phyloP scores from a whole-genome alignment of 2,888 invertebrate species.

The Scaptomyza polygonia region DNA sequence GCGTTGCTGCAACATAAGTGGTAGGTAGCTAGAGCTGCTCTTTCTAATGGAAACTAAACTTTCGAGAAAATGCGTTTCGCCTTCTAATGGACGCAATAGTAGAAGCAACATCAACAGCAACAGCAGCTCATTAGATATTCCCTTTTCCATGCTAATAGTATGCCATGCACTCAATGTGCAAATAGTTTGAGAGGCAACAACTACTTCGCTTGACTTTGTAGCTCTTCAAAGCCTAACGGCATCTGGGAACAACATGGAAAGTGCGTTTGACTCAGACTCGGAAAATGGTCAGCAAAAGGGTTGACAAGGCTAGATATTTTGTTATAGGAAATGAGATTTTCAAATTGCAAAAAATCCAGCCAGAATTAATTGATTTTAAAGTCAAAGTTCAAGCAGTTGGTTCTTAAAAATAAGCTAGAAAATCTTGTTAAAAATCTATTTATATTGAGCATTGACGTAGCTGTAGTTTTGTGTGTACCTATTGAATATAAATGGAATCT shows the following conservation, averaged over 20 bases:
- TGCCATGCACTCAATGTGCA: conserved; percentile 79
- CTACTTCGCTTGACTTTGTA: conserved; percentile 16
- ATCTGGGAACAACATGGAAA: conserved; percentile 8
- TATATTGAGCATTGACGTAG: too few species aligned
- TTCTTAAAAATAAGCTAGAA: too few species aligned
- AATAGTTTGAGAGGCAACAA: conserved; percentile 73
- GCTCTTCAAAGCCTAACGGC: conserved; percentile 30
- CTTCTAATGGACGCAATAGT: conserved; percentile 65
- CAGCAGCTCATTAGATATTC: conserved; percentile 74
- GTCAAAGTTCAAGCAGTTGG: too few species aligned
- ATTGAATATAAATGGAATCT: conserved; percentile 13
- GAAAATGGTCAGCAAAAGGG: not conserved
- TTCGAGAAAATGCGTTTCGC: conserved; percentile 73
- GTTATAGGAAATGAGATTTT: too few species aligned
- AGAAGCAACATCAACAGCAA: not conserved
- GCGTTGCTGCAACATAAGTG: not conserved
- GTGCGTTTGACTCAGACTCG: conserved; percentile 6
- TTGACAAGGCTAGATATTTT: too few species aligned
- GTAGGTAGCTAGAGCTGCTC: conserved; percentile 15
- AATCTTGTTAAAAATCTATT: too few species aligned
- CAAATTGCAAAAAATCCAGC: not conserved
- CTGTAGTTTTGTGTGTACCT: conserved; percentile 1
- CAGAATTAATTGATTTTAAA: too few species aligned
- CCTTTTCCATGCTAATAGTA: conserved; percentile 80
- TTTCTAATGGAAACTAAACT: conserved; percentile 77